Base-by-base conservation (phyloP, 2,888 invertebrate genomes). In the Bombylius discolor region DNA sequence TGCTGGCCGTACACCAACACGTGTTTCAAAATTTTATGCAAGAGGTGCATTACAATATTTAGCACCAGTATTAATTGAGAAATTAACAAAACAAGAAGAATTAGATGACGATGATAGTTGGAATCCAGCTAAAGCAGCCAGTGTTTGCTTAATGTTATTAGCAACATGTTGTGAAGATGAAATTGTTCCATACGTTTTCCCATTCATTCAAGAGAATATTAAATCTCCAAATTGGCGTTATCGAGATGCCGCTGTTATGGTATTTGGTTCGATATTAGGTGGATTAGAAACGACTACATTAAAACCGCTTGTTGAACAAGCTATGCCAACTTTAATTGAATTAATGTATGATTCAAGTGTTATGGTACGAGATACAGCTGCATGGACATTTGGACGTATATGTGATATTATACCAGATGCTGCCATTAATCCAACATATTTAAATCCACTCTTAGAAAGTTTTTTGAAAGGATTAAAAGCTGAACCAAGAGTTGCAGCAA, bases 71-170 rank as follows among this genome's bases (percentile, higher is more conserved):
- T 79, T 99, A 12, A 87, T 96, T 77, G 87, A 90, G 66, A 92
- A 92, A 68, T 77, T 99, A 39, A 95, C 97, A 8, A 95, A 96
- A 73, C 97, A 98, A 77, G 93, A 94, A 70, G 97, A 99, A 71
- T 83, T 87, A 64, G 98, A 99, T 70, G 97, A 99, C 74, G 98
- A 99, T 71, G 92, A 98, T 68, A 97, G 96, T 67, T 99, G 99
- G 99, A 98, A 96, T 75, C 99, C 99, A 1, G 91, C 95, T 63
- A 99, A 99, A 78, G 97, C 99, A 1, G 95, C 99, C 5, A 96
- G 98, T 44, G 99, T 99, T 5, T 99, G 99, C 71, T 79, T 99
- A 34, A 98, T 98, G 95, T 79, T 99, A 51, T 78, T 99, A 63
- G 91, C 99, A 31, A 90, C 93, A 50, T 98, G 98, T 70, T 97